Evolutionary conservation across 2,888 invertebrate species (phyloP).

Genomic region (Coelopa pilipes): DNA sequence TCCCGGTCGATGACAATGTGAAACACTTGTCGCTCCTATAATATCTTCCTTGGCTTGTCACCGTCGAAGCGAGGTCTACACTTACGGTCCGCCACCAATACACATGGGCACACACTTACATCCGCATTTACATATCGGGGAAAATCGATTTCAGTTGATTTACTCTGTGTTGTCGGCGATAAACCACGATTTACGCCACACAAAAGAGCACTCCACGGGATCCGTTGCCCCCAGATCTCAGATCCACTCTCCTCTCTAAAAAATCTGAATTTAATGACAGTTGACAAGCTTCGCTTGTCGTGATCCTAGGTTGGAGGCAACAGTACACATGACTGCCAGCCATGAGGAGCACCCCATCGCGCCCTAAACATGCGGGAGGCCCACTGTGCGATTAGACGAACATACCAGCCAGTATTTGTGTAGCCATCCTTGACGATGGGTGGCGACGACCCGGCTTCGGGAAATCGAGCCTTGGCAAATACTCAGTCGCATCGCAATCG

Average conservation of each 20-base stretch:
- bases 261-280: slow-evolving; percentile 24
- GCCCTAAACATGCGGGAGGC: slow-evolving; percentile 30
- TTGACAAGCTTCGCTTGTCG: slow-evolving; percentile 6
- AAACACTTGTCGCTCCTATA: slow-evolving; percentile 32
- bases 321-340: slow-evolving; percentile 27
- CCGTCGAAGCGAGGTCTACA: neutral
- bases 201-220: slow-evolving; percentile 4
- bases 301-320: neutral
- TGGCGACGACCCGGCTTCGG: slow-evolving; percentile 14
- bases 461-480: slow-evolving; percentile 35
- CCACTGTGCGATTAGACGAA: slow-evolving; percentile 15
- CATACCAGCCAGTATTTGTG: slow-evolving; percentile 4
- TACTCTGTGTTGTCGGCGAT: slow-evolving; percentile 63
- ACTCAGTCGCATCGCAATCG: slow-evolving; percentile 35
- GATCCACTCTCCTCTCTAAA: neutral
- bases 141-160: slow-evolving; percentile 46
- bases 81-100: neutral
- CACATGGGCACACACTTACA: slow-evolving; percentile 5
- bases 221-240: neutral
- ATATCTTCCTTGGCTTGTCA: neutral
- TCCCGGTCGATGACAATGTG: slow-evolving; percentile 22
- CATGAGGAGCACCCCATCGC: slow-evolving; percentile 23
- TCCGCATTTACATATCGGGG: neutral
- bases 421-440: slow-evolving; percentile 1
- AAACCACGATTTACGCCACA: slow-evolving; percentile 63